Evolutionary conservation across 2,888 invertebrate genomes (phyloP).

Genomic region (Tinea trinotella): DNA sequence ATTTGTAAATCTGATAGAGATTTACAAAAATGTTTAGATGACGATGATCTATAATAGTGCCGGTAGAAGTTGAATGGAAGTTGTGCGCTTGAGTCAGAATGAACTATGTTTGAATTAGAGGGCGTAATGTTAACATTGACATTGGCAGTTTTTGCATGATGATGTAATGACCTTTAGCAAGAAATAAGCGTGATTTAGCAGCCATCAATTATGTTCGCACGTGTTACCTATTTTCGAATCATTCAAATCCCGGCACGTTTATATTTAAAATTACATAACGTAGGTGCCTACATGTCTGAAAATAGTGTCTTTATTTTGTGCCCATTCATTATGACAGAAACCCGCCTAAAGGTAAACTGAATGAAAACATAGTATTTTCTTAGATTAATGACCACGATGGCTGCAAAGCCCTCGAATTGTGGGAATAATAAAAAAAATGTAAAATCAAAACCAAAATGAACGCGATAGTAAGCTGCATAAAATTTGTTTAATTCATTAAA

Average conservation of each 20-base stretch:
- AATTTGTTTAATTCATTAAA: too few species aligned
- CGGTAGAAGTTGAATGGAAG: conserved; percentile 10
- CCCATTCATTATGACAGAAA: too few species aligned
- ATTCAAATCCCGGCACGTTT: neutral
- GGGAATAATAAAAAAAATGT: too few species aligned
- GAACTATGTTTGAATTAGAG: conserved; percentile 26
- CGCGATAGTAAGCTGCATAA: too few species aligned
- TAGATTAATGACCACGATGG: too few species aligned
- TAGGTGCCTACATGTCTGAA: neutral
- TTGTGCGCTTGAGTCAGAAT: conserved; percentile 15
- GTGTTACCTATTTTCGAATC: conserved; percentile 5
- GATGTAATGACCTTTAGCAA: conserved; percentile 35
- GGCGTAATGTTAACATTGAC: conserved; percentile 45
- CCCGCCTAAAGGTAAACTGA: too few species aligned
- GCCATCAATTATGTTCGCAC: neutral
- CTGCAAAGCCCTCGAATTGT: too few species aligned
- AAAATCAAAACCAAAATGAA: too few species aligned
- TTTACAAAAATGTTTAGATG: neutral
- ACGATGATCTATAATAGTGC: neutral
- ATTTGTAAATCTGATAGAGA: too few species aligned
- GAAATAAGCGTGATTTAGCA: conserved; percentile 6
- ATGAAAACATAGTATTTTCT: too few species aligned
- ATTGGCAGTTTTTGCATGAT: conserved; percentile 53
- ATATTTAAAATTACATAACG: neutral
- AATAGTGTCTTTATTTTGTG: neutral